Base-by-base conservation (phyloP, 2,888 invertebrate species). In the Apantesis nais region DNA sequence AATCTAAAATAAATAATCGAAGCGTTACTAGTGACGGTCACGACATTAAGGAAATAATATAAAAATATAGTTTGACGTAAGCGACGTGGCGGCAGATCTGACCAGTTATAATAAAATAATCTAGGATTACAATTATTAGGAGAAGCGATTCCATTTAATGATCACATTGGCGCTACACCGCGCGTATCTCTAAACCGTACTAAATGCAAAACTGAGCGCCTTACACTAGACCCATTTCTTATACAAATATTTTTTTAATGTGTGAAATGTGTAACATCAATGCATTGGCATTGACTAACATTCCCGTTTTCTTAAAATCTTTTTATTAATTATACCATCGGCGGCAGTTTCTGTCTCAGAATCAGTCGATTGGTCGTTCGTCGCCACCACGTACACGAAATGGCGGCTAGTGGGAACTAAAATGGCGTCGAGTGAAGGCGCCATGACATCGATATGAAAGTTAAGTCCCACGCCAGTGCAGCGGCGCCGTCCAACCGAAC, bases 311-410 rank as follows among this genome's bases (percentile, higher is more conserved):
- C 76, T 83, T 75, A 88, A 88, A 66, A 29, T 29, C 25, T 19
- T 58, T 80, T 85, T 76, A 77, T 83, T 80, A 78, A 85, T 83
- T 29, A 87, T 39, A 87, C 92, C 92, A 92, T 86, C 85, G 81
- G 80, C 92, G 88, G 89, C 89, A 81, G 90, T 89, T 93, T 92
- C 92, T 74, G 68, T 81, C 72, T 77, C 81, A 83, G 91, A 93
- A 93, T 88, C 89, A 79, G 90, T 90, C 84, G 93, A 87, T 90
- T 90, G 93, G 81, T 90, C 91, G 92, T 92, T 92, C 92, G 92
- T 87, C 79, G 88, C 89, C 89, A 90, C 92, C 92, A 89, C 86
- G 60, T 73, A 44, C 72, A 80, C 89, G 85, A 88, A 83, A 89
- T 89, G 91, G 90, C 90, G 87, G 86, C 88, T 79, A 70, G 70